Conservation (phyloP, 2,797 vertebrate genomes). For the Xerus rutilus region DNA sequence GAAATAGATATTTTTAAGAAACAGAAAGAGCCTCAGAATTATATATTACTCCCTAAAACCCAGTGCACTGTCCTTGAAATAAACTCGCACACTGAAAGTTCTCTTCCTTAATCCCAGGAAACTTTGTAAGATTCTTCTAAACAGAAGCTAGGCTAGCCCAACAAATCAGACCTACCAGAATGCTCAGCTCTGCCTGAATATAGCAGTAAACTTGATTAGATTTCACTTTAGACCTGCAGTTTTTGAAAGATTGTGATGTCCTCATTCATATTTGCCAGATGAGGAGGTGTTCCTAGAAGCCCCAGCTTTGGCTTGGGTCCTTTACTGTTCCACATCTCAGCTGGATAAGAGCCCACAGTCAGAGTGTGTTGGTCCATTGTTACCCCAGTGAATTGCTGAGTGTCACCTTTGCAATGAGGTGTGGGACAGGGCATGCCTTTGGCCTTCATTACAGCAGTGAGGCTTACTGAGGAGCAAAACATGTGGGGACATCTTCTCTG, state of each 20-base stretch:
- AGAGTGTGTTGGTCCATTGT: neutral
- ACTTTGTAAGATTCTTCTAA: neutral
- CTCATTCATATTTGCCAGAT: neutral
- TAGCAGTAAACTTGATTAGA: neutral
- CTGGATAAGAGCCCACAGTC: neutral
- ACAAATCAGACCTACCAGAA: neutral
- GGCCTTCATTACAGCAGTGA: neutral
- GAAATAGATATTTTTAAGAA: neutral
- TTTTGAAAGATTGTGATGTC: neutral
- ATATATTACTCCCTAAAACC: neutral
- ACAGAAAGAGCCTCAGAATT: neutral
- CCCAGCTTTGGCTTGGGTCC: too few species aligned
- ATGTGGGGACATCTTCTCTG: neutral
- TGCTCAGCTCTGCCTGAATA: neutral
- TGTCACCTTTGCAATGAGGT: neutral
- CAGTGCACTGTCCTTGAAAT: neutral
- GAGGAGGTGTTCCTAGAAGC: neutral
- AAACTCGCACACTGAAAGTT: neutral
- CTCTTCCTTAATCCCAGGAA: neutral
- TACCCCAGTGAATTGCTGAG: neutral
- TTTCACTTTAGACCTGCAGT: neutral
- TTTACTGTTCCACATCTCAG: neutral
- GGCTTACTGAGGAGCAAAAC: neutral
- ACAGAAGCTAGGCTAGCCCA: neutral
- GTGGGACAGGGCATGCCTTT: neutral